Base-by-base conservation (phyloP, 2,888 invertebrate species). In the Metallyticus violacea region DNA sequence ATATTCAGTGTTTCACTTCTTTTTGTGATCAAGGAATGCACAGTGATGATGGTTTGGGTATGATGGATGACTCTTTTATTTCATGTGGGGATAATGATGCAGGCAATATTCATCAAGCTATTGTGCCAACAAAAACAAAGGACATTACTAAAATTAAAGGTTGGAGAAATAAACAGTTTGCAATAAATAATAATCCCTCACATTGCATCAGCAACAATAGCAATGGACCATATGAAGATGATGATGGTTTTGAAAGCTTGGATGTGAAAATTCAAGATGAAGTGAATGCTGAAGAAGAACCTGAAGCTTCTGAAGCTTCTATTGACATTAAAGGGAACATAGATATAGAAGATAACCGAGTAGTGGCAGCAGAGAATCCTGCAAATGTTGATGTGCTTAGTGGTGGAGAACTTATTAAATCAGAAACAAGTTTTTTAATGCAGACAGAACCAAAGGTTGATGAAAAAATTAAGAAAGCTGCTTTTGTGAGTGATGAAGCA, bases 61-160 rank as follows among this genome's bases (percentile, higher is more conserved):
- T 86, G 85, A 85, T 85, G 40, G 85, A 85, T 81, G 87, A 87
- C 78, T n/a, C 87, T 7, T 84, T 80, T 22, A 29, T 76, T 25
- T 79, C 29, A 7, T 85, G 26, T 76, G 79, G 84, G 28, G 86
- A 86, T 30, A 6, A 62, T 40, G 84, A 86, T 62, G 9, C 83
- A 30, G 77, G 85, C 30, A 77, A 40, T 84, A 26, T 62, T 26
- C 81, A 77, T 77, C 85, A 85, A 76, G 86, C 86, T 7, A 88
- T 88, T 81, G 85, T 88, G 30, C 89, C 90, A 26, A 91, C 89
- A 1, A 92, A 92, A 90, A 92, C 92, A 3, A 90, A 89, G 15
- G 91, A 92, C 88, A 90, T 91, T 28, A 91, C 90, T 25, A 91
- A 91, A 89, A 91, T 91, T 83, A 92, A 92, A 89, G 92, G 92